These are phyloP conservation scores for Eubasilissa splendida DNA, from an alignment of 2,888 invertebrate genomes.

Conservation along the genomic window DNA sequence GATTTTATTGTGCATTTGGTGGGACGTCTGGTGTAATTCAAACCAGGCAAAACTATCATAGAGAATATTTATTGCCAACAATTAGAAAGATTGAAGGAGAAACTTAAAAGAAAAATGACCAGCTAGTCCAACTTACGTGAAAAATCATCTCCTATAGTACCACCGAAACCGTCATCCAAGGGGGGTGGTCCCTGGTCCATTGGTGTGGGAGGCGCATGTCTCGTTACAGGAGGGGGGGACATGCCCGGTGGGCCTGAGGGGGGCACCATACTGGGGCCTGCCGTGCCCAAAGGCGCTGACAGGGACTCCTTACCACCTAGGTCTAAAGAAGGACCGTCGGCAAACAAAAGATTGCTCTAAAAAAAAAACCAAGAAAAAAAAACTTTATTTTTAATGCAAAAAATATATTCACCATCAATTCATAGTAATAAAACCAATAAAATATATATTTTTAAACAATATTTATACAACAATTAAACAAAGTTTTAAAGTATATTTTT, in stretches of 20 bases:
- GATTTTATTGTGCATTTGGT: too few relatives aligned
- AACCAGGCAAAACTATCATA: too few relatives aligned
- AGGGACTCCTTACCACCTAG: constrained; percentile 65
- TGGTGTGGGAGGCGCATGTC: constrained; percentile 65
- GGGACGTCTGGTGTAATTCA: too few relatives aligned
- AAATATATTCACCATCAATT: neutral
- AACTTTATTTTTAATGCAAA: neutral
- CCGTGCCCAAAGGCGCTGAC: constrained; percentile 53
- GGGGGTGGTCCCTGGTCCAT: constrained; percentile 82
- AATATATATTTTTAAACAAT: neutral
- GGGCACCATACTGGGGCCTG: constrained; percentile 50
- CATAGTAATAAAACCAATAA: neutral
- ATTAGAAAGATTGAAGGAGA: too few relatives aligned
- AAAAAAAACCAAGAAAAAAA: constrained; percentile 9
- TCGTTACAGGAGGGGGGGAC: constrained; percentile 63
- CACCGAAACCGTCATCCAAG: constrained; percentile 91
- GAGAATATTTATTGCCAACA: too few relatives aligned
- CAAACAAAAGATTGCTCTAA: constrained; percentile 82
- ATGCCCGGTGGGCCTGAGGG: constrained; percentile 39
- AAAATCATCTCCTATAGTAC: constrained; percentile 86
- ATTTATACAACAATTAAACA: too few relatives aligned
- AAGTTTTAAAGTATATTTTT: neutral
- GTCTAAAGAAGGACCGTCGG: constrained; percentile 78
- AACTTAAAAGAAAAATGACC: too few relatives aligned
- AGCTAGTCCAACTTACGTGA: constrained; percentile 75